These are phyloP conservation scores for Callipepla squamata DNA, from an alignment of 2,113 vertebrate species.

Conservation along the genomic window DNA sequence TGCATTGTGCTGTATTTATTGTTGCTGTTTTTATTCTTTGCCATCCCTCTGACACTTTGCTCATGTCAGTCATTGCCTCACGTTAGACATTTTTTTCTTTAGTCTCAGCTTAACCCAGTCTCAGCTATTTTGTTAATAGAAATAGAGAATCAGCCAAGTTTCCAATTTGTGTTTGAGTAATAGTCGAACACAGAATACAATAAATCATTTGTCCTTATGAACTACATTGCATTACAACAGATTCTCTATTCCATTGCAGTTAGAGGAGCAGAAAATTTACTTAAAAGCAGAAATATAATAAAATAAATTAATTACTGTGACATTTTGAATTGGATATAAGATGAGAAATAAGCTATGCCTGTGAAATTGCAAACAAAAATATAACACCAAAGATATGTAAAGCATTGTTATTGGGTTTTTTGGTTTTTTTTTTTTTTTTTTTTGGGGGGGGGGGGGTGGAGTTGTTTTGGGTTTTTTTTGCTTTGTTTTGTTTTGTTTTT, in stretches of 20 bases:
- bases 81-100: background rate
- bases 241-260: background rate
- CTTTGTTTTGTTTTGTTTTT: no score
- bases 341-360: conserved; percentile 60
- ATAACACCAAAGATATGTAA: background rate
- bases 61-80: background rate
- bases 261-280: conserved; percentile 46
- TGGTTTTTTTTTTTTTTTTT: no score
- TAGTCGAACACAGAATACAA: background rate
- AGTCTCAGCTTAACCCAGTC: background rate
- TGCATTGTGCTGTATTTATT: conserved; percentile 29
- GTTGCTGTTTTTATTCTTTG: conserved; percentile 10
- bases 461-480: no score
- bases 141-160: conserved; percentile 14
- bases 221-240: background rate
- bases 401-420: no score
- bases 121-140: conserved; percentile 19
- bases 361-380: conserved; percentile 61
- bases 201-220: conserved; percentile 15
- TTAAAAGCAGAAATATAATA: conserved; percentile 59
- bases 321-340: conserved; percentile 60
- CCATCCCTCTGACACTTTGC: background rate
- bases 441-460: background rate
- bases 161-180: conserved; percentile 22
- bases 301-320: conserved; percentile 73